Evolutionary conservation across 2,797 vertebrate genomes (phyloP).

Genomic region (Trichosurus vulpecula): DNA sequence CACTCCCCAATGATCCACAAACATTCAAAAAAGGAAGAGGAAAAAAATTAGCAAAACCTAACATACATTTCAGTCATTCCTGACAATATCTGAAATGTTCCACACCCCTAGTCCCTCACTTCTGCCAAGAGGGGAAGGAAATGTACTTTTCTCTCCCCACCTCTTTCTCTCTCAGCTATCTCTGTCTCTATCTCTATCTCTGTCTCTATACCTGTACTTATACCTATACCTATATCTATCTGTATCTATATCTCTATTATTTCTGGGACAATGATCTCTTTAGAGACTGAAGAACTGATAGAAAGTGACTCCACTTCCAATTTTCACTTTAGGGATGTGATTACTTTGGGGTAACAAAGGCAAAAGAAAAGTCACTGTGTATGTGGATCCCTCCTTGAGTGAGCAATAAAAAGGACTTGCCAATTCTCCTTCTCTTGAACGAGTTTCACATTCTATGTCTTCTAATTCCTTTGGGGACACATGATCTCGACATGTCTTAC

Average conservation of each 20-base stretch:
- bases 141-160: neutral
- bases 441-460: neutral
- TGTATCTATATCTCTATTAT: too few species aligned
- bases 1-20: neutral
- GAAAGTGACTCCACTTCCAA: neutral
- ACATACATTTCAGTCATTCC: neutral
- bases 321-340: slow-evolving; percentile 39
- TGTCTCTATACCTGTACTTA: too few species aligned
- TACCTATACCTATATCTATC: too few species aligned
- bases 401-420: slow-evolving; percentile 45
- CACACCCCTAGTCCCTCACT: neutral
- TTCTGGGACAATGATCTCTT: slow-evolving; percentile 24
- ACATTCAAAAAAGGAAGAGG: neutral
- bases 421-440: slow-evolving; percentile 27
- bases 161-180: too few species aligned
- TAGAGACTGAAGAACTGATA: slow-evolving; percentile 7
- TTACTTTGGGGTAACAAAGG: neutral
- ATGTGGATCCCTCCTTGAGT: slow-evolving; percentile 11
- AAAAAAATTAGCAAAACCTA: neutral
- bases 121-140: neutral
- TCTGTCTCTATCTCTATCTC: too few species aligned
- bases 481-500: neutral
- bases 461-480: slow-evolving; percentile 20
- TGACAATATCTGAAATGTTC: neutral
- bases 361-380: neutral